Base-by-base conservation (phyloP, 2,113 vertebrate genomes). In the Procavia capensis region DNA sequence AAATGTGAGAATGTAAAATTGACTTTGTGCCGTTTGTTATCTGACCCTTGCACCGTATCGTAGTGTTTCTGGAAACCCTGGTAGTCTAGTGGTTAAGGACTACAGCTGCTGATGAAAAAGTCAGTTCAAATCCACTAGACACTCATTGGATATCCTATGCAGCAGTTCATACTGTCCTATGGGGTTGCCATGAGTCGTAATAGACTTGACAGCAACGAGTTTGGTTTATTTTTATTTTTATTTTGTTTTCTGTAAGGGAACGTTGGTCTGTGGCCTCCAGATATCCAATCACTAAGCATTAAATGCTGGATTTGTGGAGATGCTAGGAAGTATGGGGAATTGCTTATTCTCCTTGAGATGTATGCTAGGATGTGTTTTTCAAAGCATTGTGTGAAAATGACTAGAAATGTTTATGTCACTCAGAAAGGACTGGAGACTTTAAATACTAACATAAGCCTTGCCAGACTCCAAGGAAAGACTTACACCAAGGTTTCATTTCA, bases 371-470 rank as follows among this genome's bases (percentile, higher is more conserved):
- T 47, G 47, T 91, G 54, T 47, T 93, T 93, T 85, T 87, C n/a
- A 70, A 94, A 95, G 31, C 13, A 29, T 27, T 59, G 17, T 86
- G 74, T 91, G 66, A 76, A 75, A 95, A 78, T 91, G 68, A 70
- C 78, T 61, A 27, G 63, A 86, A 91, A 75, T 13, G 41, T 63
- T 92, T 3, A 2, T 70, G 16, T 74, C 39, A 39, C 9, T 85
- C 31, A 39, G 17, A 70, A 70, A 50, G 57, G 64, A 70, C 31
- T 81, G 19, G 41, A 19, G 27, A 9, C 80, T 86, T 74, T 59
- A 78, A 87, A 93, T 36, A 41, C 76, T 54, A 70, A 16, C 59
- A 72, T 81, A 93, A 85, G 82, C 39, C 50, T 92, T n/a, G 64
- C 27, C n/a, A 39, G 27, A 78, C 63, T 93, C 70, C 89, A 61